A percentile compares a stretch with the other conserved stretches of the same genome.
Evolutionary conservation across 2,888 invertebrate species (phyloP).

Genomic region (Drosophila dives): DNA sequence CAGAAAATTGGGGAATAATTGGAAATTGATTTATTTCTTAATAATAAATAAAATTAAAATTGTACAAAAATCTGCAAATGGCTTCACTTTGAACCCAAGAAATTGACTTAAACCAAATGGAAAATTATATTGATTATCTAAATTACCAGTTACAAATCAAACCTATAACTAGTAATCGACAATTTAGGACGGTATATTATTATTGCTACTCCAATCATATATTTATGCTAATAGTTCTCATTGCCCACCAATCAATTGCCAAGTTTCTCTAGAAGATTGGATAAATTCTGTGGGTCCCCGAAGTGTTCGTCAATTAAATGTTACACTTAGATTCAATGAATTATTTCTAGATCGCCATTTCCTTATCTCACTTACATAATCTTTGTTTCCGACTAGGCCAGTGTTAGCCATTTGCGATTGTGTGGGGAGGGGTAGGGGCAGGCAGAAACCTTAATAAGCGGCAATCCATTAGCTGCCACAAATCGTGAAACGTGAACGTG

Average conservation of each 20-base stretch:
- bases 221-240: background rate
- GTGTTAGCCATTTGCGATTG: conserved; percentile 21
- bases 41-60: too few species aligned
- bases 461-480: conserved; percentile 73
- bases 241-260: conserved; percentile 1
- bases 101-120: background rate
- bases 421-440: background rate
- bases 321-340: conserved; percentile 47
- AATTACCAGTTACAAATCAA: background rate
- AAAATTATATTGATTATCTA: background rate
- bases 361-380: conserved; percentile 31
- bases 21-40: background rate
- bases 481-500: conserved; percentile 51
- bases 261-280: background rate
- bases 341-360: conserved; percentile 48
- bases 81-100: background rate
- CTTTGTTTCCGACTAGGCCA: conserved; percentile 11
- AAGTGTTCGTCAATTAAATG: conserved; percentile 35
- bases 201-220: background rate
- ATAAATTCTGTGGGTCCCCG: conserved; percentile 17
- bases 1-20: background rate
- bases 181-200: background rate
- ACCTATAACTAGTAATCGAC: background rate
- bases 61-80: background rate
- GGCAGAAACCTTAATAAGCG: conserved; percentile 59